These are phyloP conservation scores for Meliscaeva auricollis DNA, from an alignment of 2,888 invertebrate genomes.

Conservation along the genomic window DNA sequence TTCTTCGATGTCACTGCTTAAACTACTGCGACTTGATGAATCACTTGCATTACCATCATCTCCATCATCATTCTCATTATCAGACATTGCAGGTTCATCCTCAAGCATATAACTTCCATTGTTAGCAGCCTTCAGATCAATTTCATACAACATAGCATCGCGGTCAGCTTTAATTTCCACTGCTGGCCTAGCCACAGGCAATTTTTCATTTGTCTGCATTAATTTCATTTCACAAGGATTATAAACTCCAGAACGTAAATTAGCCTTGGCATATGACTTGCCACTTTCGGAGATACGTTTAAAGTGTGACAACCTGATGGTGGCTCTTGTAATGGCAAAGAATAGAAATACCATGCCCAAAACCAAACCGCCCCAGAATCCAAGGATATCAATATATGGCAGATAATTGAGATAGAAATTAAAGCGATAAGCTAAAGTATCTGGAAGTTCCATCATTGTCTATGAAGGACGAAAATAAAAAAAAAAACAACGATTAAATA, in stretches of 20 bases:
- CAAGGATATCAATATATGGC: conserved; percentile 86
- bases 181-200: conserved; percentile 70
- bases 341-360: conserved; percentile 80
- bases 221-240: conserved; percentile 82
- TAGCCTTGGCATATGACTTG: conserved; percentile 79
- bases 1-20: conserved; percentile 51
- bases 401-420: conserved; percentile 90
- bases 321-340: conserved; percentile 82
- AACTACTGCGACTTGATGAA: conserved; percentile 41
- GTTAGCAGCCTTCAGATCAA: conserved; percentile 47
- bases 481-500: conserved; percentile 28
- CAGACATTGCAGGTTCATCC: conserved; percentile 62
- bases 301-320: conserved; percentile 80
- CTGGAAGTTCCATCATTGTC: conserved; percentile 89
- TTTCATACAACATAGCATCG: conserved; percentile 69
- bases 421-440: conserved; percentile 87
- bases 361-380: conserved; percentile 81
- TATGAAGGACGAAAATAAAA: conserved; percentile 83
- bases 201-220: conserved; percentile 78
- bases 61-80: conserved; percentile 25
- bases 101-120: conserved; percentile 49
- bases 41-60: conserved; percentile 62
- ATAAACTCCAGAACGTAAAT: conserved; percentile 79
- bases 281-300: conserved; percentile 79
- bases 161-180: conserved; percentile 65